Percentiles rank a stretch among this genome's conserved stretches.
Conservation (phyloP, 2,888 invertebrate genomes). For the Glyphotaelius pellucidus region DNA sequence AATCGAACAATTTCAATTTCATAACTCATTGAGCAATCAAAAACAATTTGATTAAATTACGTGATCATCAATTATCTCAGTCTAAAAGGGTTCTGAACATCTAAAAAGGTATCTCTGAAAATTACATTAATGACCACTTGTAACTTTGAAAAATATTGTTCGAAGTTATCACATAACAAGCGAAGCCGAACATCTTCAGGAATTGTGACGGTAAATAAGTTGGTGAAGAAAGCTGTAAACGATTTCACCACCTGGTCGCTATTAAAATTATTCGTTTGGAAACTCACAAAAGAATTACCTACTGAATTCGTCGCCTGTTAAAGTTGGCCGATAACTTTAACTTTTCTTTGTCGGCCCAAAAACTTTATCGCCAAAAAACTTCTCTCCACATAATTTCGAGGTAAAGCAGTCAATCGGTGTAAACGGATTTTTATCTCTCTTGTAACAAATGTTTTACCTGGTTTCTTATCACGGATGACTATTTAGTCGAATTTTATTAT, state of each 20-base stretch:
- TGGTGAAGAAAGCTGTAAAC: constrained; percentile 15
- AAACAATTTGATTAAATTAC: background rate
- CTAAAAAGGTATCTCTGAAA: background rate
- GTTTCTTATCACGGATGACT: background rate
- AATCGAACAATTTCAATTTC: background rate
- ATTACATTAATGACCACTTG: background rate
- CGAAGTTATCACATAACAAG: constrained; percentile 15
- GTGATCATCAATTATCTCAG: background rate
- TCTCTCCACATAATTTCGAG: constrained; percentile 51
- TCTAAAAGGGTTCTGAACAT: constrained; percentile 2
- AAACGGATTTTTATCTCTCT: constrained; percentile 39
- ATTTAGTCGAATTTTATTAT: background rate
- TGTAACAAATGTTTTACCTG: background rate
- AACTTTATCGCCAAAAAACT: constrained; percentile 55
- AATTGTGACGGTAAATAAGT: constrained; percentile 42
- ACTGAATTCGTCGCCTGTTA: constrained; percentile 50
- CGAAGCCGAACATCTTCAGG: constrained; percentile 18
- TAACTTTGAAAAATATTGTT: constrained; percentile 7
- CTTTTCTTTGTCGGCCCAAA: constrained; percentile 59
- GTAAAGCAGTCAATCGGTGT: constrained; percentile 57
- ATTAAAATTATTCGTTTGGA: constrained; percentile 63
- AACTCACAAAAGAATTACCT: constrained; percentile 63
- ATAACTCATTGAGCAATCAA: background rate
- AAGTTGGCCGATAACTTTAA: constrained; percentile 56
- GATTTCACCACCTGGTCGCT: constrained; percentile 53